Evolutionary conservation across 2,113 vertebrate genomes (phyloP).

Genomic region (Elaphurus davidianus): DNA sequence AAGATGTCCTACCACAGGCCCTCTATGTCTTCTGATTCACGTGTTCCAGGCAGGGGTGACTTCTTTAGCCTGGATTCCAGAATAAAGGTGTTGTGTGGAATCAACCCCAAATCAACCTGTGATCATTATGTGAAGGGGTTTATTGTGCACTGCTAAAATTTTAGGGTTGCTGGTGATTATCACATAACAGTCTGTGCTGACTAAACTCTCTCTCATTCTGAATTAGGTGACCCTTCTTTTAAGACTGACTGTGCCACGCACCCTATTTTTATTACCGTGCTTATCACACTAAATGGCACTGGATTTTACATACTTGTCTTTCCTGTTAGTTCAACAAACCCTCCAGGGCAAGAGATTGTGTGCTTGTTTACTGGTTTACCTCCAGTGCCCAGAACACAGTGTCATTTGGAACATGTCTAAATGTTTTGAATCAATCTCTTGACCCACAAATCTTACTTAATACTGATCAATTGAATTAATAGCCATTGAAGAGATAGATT

Average conservation of each 20-base stretch:
- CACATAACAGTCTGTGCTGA: background rate
- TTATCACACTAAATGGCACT: background rate
- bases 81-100: background rate
- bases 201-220: background rate
- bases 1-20: rapidly evolving
- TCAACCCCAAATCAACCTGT: background rate
- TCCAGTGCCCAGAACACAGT: background rate
- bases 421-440: background rate
- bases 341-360: background rate
- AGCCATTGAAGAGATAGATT: background rate
- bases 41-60: background rate
- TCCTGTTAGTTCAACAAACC: background rate
- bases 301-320: background rate
- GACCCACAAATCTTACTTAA: background rate
- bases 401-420: background rate
- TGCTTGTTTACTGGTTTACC: background rate
- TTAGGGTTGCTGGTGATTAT: background rate
- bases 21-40: background rate
- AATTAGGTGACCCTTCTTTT: background rate
- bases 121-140: background rate
- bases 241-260: background rate
- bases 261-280: background rate
- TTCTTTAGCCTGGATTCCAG: background rate
- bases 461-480: background rate
- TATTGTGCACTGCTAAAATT: background rate